phyloP scores from a whole-genome alignment of 2,797 vertebrate genomes.

The Meriones psammophilus region DNA sequence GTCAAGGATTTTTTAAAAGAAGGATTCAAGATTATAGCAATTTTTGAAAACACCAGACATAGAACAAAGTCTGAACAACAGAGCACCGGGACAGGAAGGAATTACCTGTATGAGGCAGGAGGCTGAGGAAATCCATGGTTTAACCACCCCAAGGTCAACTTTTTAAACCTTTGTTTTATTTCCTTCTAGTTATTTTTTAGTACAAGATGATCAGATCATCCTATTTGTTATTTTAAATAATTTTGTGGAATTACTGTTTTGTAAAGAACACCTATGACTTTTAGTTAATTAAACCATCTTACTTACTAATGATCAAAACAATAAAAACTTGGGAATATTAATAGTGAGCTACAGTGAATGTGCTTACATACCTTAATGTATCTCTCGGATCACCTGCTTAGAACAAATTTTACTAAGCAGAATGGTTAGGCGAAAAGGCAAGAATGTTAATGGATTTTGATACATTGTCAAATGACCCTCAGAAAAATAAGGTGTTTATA shows the following conservation, averaged over 20 bases:
- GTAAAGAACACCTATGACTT: background rate
- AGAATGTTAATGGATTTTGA: conserved; percentile 1
- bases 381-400: background rate
- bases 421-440: background rate
- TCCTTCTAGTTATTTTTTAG: conserved; percentile 12
- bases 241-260: background rate
- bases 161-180: background rate
- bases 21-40: background rate
- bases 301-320: background rate
- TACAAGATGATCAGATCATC: background rate
- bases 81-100: background rate
- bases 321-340: background rate
- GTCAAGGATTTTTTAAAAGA: conserved; percentile 50
- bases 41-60: background rate
- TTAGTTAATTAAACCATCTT: conserved; percentile 13
- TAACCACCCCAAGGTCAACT: background rate
- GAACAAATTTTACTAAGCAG: conserved; percentile 11
- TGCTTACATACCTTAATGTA: background rate
- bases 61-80: background rate
- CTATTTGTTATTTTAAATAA: conserved; percentile 15
- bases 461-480: conserved; percentile 5
- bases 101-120: background rate
- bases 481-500: conserved; percentile 6
- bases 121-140: background rate
- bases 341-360: background rate